A percentile compares a stretch with the other conserved stretches of the same genome.
phyloP scores from a whole-genome alignment of 2,113 vertebrate genomes.

The Pelecanoides urinatrix region DNA sequence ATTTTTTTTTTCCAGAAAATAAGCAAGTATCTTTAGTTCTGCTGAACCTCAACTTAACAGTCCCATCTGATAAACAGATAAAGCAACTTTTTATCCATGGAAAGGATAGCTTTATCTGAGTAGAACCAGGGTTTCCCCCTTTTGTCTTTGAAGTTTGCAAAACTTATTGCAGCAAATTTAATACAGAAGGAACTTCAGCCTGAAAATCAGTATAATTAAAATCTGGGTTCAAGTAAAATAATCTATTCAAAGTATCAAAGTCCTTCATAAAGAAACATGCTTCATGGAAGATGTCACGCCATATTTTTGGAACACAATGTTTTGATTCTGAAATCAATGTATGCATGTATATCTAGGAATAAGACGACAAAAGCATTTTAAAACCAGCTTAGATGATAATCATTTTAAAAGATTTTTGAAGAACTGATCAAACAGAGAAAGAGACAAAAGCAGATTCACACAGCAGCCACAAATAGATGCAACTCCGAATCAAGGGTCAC shows the following conservation, averaged over 20 bases:
- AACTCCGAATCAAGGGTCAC: not conserved
- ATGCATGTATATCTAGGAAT: not conserved
- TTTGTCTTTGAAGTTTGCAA: not conserved
- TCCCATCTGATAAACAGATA: not conserved
- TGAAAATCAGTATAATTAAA: not conserved
- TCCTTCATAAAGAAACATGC: not conserved
- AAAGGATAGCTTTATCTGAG: not conserved
- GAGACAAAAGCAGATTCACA: not conserved
- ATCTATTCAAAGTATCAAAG: not conserved
- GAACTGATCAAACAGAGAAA: not conserved
- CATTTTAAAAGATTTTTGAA: not conserved
- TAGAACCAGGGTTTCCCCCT: not conserved
- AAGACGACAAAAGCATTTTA: not conserved
- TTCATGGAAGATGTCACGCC: not conserved
- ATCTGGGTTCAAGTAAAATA: not conserved
- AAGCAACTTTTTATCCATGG: not conserved
- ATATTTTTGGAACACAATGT: not conserved
- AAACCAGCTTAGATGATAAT: not conserved
- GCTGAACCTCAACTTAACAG: not conserved
- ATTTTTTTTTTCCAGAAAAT: not conserved
- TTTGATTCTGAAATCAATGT: not conserved
- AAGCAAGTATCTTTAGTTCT: constrained; percentile 13
- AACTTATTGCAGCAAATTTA: not conserved
- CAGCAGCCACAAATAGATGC: not conserved
- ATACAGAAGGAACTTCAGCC: not conserved